Evolutionary conservation across 92 coral and sea anemone genomes (phyloP).

Genomic region (Palythoa heliodiscus): DNA sequence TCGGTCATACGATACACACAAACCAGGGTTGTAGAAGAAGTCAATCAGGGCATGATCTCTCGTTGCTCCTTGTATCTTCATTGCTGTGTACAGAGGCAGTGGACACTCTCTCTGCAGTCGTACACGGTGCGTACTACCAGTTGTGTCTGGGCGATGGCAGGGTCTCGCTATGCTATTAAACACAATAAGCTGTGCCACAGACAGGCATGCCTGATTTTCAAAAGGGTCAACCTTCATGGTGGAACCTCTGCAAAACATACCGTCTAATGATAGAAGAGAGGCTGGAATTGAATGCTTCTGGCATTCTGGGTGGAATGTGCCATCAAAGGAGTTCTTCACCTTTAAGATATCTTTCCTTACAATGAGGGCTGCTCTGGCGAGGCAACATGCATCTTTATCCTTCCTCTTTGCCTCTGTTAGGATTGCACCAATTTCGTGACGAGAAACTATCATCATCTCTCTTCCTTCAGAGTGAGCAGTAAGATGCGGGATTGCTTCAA

Average conservation of each 20-base stretch:
- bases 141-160: neutral
- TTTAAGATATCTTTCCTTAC: conserved; percentile 24
- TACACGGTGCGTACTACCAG: conserved; percentile 19
- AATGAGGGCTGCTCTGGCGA: conserved; percentile 39
- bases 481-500: conserved; percentile 63
- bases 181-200: conserved; percentile 36
- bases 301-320: conserved; percentile 26
- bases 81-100: conserved; percentile 22
- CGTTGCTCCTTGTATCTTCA: conserved; percentile 25
- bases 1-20: conserved; percentile 38
- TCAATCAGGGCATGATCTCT: conserved; percentile 17
- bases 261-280: conserved; percentile 19
- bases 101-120: conserved; percentile 38
- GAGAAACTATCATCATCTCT: conserved; percentile 54
- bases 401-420: too few species aligned
- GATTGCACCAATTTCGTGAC: too few species aligned
- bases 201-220: conserved; percentile 35
- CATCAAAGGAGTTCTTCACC: conserved; percentile 23
- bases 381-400: conserved; percentile 38
- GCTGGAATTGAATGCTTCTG: conserved; percentile 28
- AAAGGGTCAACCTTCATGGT: conserved; percentile 25
- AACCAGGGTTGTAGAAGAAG: conserved; percentile 32
- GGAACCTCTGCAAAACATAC: conserved; percentile 29
- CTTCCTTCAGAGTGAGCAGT: conserved; percentile 70
- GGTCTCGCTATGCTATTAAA: conserved; percentile 24